Evolutionary conservation across 1,140 invertebrate genomes (phyloP).

Genomic region (Reticulitermes speratus): DNA sequence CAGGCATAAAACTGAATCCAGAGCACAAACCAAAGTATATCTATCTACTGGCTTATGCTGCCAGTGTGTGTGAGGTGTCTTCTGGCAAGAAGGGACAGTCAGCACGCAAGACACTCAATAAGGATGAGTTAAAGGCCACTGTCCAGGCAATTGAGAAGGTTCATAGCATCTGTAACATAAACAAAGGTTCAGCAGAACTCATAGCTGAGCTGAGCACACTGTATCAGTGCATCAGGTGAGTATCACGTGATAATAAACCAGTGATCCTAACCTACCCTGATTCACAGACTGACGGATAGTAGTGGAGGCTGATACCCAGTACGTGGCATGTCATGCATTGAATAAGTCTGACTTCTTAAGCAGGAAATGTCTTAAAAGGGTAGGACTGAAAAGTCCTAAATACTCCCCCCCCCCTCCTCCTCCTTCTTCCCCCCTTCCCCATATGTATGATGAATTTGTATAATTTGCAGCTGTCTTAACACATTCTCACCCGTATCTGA

Average conservation of each 20-base stretch:
- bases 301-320: no score
- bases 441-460: no score
- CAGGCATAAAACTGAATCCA: constrained; percentile 88
- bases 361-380: no score
- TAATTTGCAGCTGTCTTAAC: no score
- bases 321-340: no score
- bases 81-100: constrained; percentile 67
- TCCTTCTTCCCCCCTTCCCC: no score
- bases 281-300: neutral
- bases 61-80: constrained; percentile 83
- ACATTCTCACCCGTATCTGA: no score
- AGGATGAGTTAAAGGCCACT: constrained; percentile 88
- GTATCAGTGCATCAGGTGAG: constrained; percentile 86
- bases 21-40: constrained; percentile 98
- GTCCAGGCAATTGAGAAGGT: constrained; percentile 92
- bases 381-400: no score
- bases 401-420: no score
- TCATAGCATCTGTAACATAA: constrained; percentile 84
- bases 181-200: constrained; percentile 89
- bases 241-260: neutral
- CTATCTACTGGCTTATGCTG: constrained; percentile 90
- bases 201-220: constrained; percentile 86
- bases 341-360: no score
- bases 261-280: neutral
- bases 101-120: constrained; percentile 62